A percentile compares a stretch with the other conserved stretches of the same genome.
phyloP scores from a whole-genome alignment of 2,797 vertebrate genomes.

The Hippoglossus hippoglossus region DNA sequence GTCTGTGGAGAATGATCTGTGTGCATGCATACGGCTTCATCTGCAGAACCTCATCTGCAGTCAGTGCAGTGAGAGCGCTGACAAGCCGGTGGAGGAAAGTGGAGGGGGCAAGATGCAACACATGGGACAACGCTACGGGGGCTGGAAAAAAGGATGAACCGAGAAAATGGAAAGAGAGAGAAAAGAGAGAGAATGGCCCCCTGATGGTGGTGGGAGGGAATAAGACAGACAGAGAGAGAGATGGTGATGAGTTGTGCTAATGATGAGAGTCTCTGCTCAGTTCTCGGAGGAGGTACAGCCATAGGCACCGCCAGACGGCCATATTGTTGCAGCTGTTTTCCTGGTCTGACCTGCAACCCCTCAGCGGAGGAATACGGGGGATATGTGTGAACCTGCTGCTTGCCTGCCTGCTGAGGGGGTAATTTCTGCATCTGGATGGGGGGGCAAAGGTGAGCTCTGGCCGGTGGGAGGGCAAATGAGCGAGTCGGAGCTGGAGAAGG shows the following conservation, averaged over 20 bases:
- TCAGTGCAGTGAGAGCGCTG: constrained; percentile 44
- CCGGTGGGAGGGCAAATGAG: constrained; percentile 73
- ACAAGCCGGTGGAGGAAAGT: constrained; percentile 37
- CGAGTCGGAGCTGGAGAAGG: constrained; percentile 37
- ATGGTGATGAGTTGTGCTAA: constrained; percentile 70
- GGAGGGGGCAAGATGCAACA: constrained; percentile 30
- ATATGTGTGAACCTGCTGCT: constrained; percentile 70
- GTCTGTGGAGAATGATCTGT: constrained; percentile 57
- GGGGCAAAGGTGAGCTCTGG: constrained; percentile 69
- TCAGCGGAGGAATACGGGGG: constrained; percentile 49
- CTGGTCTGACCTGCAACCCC: constrained; percentile 70
- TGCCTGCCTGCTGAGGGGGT: constrained; percentile 74
- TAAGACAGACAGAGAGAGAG: constrained; percentile 52
- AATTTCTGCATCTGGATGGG: constrained; percentile 79
- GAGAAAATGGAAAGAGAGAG: constrained; percentile 26
- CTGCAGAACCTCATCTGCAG: constrained; percentile 62
- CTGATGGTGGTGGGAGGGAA: constrained; percentile 44
- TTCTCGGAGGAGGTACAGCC: constrained; percentile 69
- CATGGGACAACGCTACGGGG: constrained; percentile 19
- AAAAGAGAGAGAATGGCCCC: constrained; percentile 53
- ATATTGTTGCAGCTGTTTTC: constrained; percentile 78
- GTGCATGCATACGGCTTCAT: constrained; percentile 65
- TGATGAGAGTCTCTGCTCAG: constrained; percentile 60
- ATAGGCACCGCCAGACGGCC: constrained; percentile 66
- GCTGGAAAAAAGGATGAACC: constrained; percentile 33